phyloP scores from a whole-genome alignment of 2,797 vertebrate species.

The Mustela erminea region DNA sequence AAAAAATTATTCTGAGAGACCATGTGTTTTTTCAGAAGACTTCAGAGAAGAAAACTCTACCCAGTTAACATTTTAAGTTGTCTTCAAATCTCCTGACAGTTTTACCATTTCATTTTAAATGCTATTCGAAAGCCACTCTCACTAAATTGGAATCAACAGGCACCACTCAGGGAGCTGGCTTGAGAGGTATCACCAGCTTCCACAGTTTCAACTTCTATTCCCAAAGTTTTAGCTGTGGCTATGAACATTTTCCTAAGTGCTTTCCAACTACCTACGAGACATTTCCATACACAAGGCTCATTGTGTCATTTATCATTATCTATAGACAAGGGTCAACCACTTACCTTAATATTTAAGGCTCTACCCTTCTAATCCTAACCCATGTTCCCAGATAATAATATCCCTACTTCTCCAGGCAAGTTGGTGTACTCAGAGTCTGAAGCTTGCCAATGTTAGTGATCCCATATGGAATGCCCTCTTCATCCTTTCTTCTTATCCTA shows the following conservation, averaged over 20 bases:
- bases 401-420: not conserved
- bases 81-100: not conserved
- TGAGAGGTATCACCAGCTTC: not conserved
- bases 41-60: slow-evolving; percentile 5
- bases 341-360: not conserved
- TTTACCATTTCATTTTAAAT: slow-evolving; percentile 59
- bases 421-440: not conserved
- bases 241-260: slow-evolving; percentile 23
- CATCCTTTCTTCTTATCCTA: not conserved
- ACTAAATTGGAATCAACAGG: not conserved
- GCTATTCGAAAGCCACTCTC: not conserved
- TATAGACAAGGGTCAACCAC: not conserved
- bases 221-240: slow-evolving; percentile 22
- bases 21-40: slow-evolving; percentile 16
- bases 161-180: not conserved
- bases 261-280: not conserved
- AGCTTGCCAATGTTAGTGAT: not conserved
- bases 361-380: not conserved
- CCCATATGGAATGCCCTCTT: not conserved
- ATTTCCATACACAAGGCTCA: not conserved
- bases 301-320: not conserved
- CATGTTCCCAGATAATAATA: not conserved
- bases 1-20: not conserved
- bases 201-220: not conserved
- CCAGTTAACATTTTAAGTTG: not conserved